Evolutionary conservation across 1,140 invertebrate genomes (phyloP).

Genomic region (Anastrepha ludens): DNA sequence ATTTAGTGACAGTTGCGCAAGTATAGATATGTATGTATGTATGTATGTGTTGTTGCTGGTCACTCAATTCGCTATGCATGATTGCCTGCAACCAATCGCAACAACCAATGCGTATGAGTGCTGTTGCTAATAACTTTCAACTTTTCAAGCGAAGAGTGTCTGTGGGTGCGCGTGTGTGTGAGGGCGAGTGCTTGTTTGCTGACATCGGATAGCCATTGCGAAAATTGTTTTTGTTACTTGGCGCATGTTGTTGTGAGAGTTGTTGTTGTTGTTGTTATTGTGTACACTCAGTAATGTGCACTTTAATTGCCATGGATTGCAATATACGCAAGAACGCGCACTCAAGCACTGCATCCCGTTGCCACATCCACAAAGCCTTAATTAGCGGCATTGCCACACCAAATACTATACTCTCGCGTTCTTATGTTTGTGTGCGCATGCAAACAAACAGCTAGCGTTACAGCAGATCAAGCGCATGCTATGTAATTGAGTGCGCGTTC

Average conservation of each 20-base stretch:
- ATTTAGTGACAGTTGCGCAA: not conserved
- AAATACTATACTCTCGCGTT: not conserved
- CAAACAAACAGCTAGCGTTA: constrained; percentile 13
- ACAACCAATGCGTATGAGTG: constrained; percentile 23
- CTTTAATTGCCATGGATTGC: constrained; percentile 45
- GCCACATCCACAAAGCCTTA: constrained; percentile 6
- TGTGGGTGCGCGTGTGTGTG: not conserved
- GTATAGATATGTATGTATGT: not conserved
- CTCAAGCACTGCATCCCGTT: not conserved
- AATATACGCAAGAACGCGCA: constrained; percentile 35
- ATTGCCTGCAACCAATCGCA: constrained; percentile 42
- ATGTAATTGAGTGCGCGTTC: constrained; percentile 31
- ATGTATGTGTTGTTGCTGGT: not conserved
- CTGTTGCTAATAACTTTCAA: constrained; percentile 22
- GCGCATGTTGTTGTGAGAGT: constrained; percentile 2
- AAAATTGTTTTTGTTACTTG: constrained; percentile 26
- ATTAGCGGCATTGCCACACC: constrained; percentile 39
- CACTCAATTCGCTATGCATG: constrained; percentile 37
- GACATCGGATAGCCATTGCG: constrained; percentile 44
- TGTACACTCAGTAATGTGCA: constrained; percentile 12
- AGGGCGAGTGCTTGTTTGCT: not conserved
- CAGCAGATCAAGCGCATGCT: constrained; percentile 23
- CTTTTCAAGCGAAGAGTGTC: constrained; percentile 11
- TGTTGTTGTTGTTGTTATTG: not conserved
- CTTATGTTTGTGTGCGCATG: not conserved